Evolutionary conservation across 1,140 invertebrate species (phyloP).

Genomic region (Drosophila athabasca): DNA sequence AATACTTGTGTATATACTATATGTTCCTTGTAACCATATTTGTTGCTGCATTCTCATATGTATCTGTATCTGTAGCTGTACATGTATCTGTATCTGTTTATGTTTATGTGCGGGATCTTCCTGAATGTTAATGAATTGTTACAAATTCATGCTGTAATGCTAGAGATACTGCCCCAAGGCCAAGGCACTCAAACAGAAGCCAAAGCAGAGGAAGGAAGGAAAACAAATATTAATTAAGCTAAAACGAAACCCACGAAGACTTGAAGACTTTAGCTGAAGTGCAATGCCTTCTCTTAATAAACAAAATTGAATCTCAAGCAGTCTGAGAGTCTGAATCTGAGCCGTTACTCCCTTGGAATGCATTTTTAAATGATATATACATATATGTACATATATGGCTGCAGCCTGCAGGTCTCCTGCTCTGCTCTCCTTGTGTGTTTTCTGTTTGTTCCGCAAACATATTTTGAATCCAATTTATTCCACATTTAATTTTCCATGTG

Average conservation of each 20-base stretch:
- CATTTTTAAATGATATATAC: conserved; percentile 16
- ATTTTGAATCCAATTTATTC: conserved; percentile 58
- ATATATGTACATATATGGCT: conserved; percentile 7
- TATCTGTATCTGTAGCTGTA: too few species aligned
- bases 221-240: conserved; percentile 69
- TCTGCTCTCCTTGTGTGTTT: background rate
- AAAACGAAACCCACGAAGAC: conserved; percentile 22
- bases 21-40: conserved; percentile 51
- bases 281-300: conserved; percentile 55
- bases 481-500: conserved; percentile 55
- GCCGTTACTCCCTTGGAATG: background rate
- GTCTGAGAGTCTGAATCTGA: too few species aligned
- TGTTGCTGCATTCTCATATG: conserved; percentile 32
- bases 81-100: conserved; percentile 36
- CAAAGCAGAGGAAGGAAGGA: background rate
- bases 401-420: background rate
- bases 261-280: background rate
- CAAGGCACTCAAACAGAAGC: background rate
- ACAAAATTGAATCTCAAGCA: conserved; percentile 54
- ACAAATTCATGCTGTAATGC: conserved; percentile 63
- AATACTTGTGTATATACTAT: conserved; percentile 23
- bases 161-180: conserved; percentile 29
- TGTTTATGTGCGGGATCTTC: conserved; percentile 31
- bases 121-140: conserved; percentile 78
- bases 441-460: conserved; percentile 25